Conservation (phyloP, 2,797 vertebrate genomes). For the Lithobates pipiens region DNA sequence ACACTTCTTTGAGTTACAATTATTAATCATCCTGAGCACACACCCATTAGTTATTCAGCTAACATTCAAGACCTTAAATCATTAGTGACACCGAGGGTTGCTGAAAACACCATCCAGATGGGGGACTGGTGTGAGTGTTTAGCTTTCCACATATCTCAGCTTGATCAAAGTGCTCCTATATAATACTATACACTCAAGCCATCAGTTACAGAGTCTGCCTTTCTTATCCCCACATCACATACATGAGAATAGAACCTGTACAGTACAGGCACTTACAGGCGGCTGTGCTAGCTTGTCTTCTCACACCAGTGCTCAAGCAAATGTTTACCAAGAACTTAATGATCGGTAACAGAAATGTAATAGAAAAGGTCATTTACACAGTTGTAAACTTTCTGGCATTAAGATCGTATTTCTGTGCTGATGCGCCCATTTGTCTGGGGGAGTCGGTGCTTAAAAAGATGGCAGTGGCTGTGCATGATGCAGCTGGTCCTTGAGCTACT, state of each 20-base stretch:
- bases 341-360: background rate
- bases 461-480: background rate
- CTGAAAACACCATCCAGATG: conserved; percentile 45
- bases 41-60: conserved; percentile 28
- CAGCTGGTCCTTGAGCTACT: background rate
- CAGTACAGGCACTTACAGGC: conserved; percentile 1
- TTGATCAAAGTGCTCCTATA: conserved; percentile 31
- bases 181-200: conserved; percentile 11
- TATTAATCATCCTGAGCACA: conserved; percentile 27
- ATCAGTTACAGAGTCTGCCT: conserved; percentile 31
- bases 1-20: background rate
- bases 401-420: background rate
- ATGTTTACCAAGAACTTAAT: conserved; percentile 19
- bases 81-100: conserved; percentile 31
- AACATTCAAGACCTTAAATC: conserved; percentile 30
- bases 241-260: background rate
- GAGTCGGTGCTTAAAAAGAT: background rate
- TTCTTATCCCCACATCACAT: conserved; percentile 1
- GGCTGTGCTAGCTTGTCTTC: background rate
- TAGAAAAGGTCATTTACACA: background rate
- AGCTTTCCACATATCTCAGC: conserved; percentile 29
- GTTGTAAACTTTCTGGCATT: conserved; percentile 8
- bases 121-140: conserved; percentile 35
- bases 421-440: background rate
- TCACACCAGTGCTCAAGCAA: background rate